Evolutionary conservation across 2,113 vertebrate species (phyloP), one percentile per base, ranked within the genome.

Genomic region (Neolamprologus ventralis): DNA sequence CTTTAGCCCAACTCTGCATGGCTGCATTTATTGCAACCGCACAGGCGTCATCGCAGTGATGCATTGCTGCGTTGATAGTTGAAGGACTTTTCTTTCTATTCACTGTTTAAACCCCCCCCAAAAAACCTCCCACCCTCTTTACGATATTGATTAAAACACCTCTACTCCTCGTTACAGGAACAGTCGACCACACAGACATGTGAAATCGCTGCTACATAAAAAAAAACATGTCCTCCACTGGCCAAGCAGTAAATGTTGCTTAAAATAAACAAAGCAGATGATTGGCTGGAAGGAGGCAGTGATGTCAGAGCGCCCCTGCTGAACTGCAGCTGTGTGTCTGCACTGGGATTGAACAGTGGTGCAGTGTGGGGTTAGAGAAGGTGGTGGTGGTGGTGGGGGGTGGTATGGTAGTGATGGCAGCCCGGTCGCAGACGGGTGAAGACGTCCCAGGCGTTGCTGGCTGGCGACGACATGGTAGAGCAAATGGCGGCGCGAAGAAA

Each of bases 271-370:
- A 79, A 84, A 53, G 88, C 54, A 55, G 23, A 4, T 5, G 87
- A 93, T 92, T 93, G 94, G 91, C 82, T 23, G 47, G 23, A 51
- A 85, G 81, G 73, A 83, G 53, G n/a, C 23, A 19, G 55, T 94
- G 92, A 93, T 91, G 92, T 94, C 91, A 93, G 35, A 26, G 91
- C 82, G 68, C 65, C 85, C 82, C 85, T 35, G 86, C 80, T 82
- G 51, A 71, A 86, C 58, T 37, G 73, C 93, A 92, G 89, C 82
- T 92, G 90, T 85, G 85, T 8, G 33, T 80, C 82, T 89, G 78
- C 87, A 86, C 79, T 83, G 83, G 82, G 54, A 33, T 26, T 84
- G 68, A 86, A 84, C 86, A 90, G 83, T 91, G 91, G 85, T 73
- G 90, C 91, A 92, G 84, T 93, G 89, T 85, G 85, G n/a, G 49